A percentile compares a stretch with the other conserved stretches of the same genome.
phyloP scores from a whole-genome alignment of 2,888 invertebrate genomes.

The Nymphalis polychloros region DNA sequence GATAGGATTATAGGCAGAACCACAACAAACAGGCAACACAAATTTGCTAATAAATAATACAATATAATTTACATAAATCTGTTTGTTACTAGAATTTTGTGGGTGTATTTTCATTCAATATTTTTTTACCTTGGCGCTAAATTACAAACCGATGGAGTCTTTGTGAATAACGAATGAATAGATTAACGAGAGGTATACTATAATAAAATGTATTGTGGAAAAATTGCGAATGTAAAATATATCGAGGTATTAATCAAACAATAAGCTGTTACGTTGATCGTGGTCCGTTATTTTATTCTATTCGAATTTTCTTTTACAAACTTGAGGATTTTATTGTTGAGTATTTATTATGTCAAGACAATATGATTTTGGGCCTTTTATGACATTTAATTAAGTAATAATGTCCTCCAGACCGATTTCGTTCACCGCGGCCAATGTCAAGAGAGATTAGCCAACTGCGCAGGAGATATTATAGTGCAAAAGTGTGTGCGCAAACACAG shows the following conservation, averaged over 20 bases:
- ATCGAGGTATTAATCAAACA: not conserved
- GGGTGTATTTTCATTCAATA: constrained; percentile 20
- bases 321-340: not conserved
- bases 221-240: not conserved
- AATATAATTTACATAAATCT: constrained; percentile 18
- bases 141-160: constrained; percentile 30
- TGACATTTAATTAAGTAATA: too few relatives aligned
- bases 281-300: constrained; percentile 3
- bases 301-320: not conserved
- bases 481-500: too few relatives aligned
- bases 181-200: constrained; percentile 24
- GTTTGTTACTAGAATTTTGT: constrained; percentile 7
- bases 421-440: too few relatives aligned
- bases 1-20: not conserved
- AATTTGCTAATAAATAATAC: constrained; percentile 5
- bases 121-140: constrained; percentile 23
- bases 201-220: constrained; percentile 3
- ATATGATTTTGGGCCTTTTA: too few relatives aligned
- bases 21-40: not conserved
- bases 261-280: not conserved
- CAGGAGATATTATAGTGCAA: too few relatives aligned
- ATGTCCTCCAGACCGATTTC: too few relatives aligned
- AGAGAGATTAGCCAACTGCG: too few relatives aligned
- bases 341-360: not conserved
- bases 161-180: constrained; percentile 35